These are phyloP conservation scores for Parus major DNA, from an alignment of 2,113 vertebrate genomes.

Conservation along the genomic window DNA sequence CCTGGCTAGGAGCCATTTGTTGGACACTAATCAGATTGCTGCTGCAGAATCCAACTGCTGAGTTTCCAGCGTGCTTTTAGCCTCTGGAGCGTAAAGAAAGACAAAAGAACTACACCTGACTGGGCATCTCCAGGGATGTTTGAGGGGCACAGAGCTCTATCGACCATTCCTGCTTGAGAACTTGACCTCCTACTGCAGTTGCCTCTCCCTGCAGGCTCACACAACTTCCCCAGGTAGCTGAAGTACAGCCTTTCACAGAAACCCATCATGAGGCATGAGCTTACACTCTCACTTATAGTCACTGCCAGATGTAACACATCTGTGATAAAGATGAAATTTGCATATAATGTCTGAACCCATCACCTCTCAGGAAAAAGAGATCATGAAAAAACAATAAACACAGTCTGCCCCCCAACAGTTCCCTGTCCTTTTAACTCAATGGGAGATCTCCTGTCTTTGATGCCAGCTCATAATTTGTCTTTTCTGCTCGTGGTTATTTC, in stretches of 20 bases:
- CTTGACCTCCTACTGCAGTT: neutral
- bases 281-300: neutral
- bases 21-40: constrained; percentile 53
- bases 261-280: neutral
- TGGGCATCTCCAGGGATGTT: constrained; percentile 11
- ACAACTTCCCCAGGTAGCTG: neutral
- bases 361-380: neutral
- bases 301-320: neutral
- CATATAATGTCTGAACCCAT: neutral
- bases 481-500: neutral
- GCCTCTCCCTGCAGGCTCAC: neutral
- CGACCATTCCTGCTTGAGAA: neutral
- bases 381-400: neutral
- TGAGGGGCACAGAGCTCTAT: neutral
- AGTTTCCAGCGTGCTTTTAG: neutral
- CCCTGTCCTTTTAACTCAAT: neutral
- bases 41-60: constrained; percentile 9
- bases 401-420: neutral
- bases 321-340: neutral
- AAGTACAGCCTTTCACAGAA: neutral
- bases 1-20: constrained; percentile 37
- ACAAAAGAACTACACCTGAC: neutral
- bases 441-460: neutral
- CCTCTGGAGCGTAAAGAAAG: neutral
- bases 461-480: neutral